Percentiles rank a stretch among this genome's conserved stretches.
Conservation (phyloP, 2,113 vertebrate species). For the Mionectes macconnelli region DNA sequence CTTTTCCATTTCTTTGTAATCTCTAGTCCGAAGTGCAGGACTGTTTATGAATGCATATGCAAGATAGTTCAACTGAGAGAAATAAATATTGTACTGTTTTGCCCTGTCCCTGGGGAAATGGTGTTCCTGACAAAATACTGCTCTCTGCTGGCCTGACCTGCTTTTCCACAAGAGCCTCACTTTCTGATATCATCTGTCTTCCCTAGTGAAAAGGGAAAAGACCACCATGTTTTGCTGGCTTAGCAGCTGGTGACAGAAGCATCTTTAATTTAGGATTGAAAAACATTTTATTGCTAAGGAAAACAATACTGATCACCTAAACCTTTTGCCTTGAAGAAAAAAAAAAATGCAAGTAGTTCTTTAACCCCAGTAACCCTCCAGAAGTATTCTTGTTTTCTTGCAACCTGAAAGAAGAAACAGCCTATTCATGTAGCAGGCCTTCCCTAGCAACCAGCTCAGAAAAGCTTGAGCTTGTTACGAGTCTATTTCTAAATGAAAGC, state of each 20-base stretch:
- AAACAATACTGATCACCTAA: accelerated
- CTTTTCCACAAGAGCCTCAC: neutral
- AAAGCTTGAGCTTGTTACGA: too few species aligned
- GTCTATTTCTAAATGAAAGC: neutral
- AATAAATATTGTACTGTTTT: neutral
- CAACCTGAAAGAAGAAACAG: neutral
- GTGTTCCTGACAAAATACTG: neutral
- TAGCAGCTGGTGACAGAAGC: accelerated
- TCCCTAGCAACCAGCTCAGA: neutral
- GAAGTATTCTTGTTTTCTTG: neutral
- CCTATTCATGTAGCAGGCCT: neutral
- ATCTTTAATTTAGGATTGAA: neutral
- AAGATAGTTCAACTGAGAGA: neutral
- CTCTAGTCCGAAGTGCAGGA: neutral
- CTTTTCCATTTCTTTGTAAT: neutral
- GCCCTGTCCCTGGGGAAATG: neutral
- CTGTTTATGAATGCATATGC: neutral
- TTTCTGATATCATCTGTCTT: neutral
- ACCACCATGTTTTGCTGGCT: neutral
- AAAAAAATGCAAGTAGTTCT: neutral
- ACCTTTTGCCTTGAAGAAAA: neutral
- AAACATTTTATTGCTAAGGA: neutral
- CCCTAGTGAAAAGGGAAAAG: neutral
- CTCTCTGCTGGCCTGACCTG: slow-evolving; percentile 27
- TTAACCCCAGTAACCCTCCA: neutral